Conservation (phyloP, 2,888 invertebrate species). For the Gari tellinella region DNA sequence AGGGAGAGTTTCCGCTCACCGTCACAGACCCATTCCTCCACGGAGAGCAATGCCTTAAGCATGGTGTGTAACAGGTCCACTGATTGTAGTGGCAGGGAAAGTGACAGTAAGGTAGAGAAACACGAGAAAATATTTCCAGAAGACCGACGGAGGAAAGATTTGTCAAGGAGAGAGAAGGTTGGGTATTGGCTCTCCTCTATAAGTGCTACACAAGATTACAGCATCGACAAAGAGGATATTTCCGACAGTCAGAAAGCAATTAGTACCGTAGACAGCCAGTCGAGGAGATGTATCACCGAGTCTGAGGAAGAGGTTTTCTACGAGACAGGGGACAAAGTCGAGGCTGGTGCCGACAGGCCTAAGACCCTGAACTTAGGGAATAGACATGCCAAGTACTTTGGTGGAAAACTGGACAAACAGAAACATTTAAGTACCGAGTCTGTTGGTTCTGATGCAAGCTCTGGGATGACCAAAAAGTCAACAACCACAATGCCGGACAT, state of each 20-base stretch:
- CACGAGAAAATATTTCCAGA: constrained; percentile 41
- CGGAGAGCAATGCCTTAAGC: too few species aligned
- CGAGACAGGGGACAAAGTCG: constrained; percentile 10
- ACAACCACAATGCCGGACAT: constrained; percentile 14
- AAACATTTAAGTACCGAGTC: constrained; percentile 17
- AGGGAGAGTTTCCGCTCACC: too few species aligned
- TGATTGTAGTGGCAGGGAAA: too few species aligned
- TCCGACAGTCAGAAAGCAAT: not conserved
- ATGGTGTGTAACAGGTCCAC: too few species aligned
- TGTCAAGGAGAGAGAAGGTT: constrained; percentile 50
- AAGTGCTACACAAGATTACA: not conserved
- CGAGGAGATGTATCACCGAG: too few species aligned
- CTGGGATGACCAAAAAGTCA: constrained; percentile 3
- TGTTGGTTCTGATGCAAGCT: constrained; percentile 39
- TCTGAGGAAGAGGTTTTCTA: constrained; percentile 34
- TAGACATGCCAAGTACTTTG: not conserved
- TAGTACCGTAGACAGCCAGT: not conserved
- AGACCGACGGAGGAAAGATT: constrained; percentile 28
- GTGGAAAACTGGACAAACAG: not conserved
- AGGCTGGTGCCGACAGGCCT: constrained; percentile 24
- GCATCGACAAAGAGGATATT: not conserved
- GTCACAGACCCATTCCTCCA: too few species aligned
- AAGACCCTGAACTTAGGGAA: not conserved
- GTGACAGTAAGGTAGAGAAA: not conserved
- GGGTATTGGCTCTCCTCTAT: constrained; percentile 55